Conservation (phyloP, 2,888 invertebrate species). For the Stratiomys singularior region DNA sequence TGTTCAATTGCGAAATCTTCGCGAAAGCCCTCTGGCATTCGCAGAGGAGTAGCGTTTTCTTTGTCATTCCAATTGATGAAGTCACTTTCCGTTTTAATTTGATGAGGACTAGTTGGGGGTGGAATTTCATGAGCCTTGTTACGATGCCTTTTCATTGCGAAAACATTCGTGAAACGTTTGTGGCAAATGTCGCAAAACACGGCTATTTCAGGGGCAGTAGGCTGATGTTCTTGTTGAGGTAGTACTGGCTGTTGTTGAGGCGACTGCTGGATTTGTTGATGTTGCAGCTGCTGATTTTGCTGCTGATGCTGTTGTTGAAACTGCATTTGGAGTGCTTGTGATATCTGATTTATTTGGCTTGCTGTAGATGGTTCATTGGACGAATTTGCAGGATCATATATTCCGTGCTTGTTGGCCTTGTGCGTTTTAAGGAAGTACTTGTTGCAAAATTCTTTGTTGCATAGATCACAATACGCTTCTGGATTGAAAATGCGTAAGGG, state of each 20-base stretch:
- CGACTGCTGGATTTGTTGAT: conserved; percentile 64
- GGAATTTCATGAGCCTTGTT: conserved; percentile 73
- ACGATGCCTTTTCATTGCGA: conserved; percentile 77
- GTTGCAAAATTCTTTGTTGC: conserved; percentile 99
- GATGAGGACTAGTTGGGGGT: conserved; percentile 53
- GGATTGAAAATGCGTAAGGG: conserved; percentile 92
- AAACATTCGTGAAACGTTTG: conserved; percentile 78
- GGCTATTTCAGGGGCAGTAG: conserved; percentile 56
- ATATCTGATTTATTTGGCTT: conserved; percentile 54
- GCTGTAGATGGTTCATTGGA: conserved; percentile 55
- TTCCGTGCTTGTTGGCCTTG: conserved; percentile 97
- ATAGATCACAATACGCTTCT: conserved; percentile 96
- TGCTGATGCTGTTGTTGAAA: conserved; percentile 57
- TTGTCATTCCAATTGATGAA: conserved; percentile 41
- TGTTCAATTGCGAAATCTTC: conserved; percentile 66
- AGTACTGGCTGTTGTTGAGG: conserved; percentile 54
- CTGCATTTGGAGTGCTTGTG: conserved; percentile 59
- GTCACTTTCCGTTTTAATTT: conserved; percentile 48
- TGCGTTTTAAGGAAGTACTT: conserved; percentile 98
- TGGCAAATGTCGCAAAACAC: conserved; percentile 77
- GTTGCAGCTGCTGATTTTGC: conserved; percentile 51
- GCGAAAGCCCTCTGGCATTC: conserved; percentile 65
- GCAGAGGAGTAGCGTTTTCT: conserved; percentile 54
- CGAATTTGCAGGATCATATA: conserved; percentile 71
- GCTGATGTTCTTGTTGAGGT: conserved; percentile 53